A percentile compares a stretch with the other conserved stretches of the same genome.
Conservation (phyloP, 2,888 invertebrate genomes). For the Drosophila peninsularis region DNA sequence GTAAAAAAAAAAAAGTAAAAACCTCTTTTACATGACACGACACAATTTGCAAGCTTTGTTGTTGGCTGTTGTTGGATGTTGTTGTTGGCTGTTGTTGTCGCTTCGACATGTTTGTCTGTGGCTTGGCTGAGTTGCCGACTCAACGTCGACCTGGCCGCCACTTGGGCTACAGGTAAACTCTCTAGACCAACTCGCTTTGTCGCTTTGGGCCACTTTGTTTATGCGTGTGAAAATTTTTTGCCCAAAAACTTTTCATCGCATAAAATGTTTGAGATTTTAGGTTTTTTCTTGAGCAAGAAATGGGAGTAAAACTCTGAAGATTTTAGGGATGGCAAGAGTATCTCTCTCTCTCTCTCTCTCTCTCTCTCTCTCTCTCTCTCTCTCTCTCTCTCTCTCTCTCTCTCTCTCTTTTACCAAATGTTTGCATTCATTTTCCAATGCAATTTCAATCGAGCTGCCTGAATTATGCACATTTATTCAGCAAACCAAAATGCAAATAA, state of each 20-base stretch:
- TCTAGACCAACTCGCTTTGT: conserved; percentile 34
- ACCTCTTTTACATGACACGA: conserved; percentile 74
- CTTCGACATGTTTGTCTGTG: conserved; percentile 77
- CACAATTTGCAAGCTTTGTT: conserved; percentile 76
- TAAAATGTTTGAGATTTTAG: conserved; percentile 49
- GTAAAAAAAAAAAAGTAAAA: conserved; percentile 35
- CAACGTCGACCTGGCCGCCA: conserved; percentile 28
- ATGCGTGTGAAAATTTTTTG: conserved; percentile 69
- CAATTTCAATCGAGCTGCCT: conserved; percentile 14
- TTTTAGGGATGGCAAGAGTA: neutral
- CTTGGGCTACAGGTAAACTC: conserved; percentile 31
- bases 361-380: no score
- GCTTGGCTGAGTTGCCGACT: conserved; percentile 59
- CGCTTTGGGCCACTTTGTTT: conserved; percentile 62
- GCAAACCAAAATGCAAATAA: conserved; percentile 22
- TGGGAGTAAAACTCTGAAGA: conserved; percentile 14
- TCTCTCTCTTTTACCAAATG: neutral
- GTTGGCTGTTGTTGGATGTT: conserved; percentile 34
- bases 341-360: no score
- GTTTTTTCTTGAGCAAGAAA: conserved; percentile 12
- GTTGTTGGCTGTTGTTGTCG: conserved; percentile 37
- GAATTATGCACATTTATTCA: conserved; percentile 36
- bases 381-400: neutral
- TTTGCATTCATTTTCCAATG: conserved; percentile 11
- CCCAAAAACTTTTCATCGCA: conserved; percentile 58